Conservation (phyloP, 2,797 vertebrate genomes). For the Schizopygopsis malacanthus region DNA sequence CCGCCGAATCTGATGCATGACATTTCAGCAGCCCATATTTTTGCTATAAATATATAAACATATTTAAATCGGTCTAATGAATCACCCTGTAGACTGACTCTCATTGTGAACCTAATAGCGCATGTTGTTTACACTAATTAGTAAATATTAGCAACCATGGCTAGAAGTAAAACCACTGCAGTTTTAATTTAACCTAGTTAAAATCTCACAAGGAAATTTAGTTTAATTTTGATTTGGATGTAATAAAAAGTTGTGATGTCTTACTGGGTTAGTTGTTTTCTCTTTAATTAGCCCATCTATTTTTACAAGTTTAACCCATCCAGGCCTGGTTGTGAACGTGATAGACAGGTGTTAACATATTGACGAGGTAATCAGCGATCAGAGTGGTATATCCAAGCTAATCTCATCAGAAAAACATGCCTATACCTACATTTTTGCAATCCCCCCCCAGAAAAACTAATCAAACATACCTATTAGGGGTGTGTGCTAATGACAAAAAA, state of each 20-base stretch:
- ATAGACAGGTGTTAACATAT: background rate
- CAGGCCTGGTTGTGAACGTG: background rate
- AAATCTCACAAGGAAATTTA: background rate
- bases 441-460: too few relatives aligned
- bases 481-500: background rate
- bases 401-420: background rate
- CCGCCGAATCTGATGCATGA: background rate
- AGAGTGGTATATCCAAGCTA: background rate
- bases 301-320: background rate
- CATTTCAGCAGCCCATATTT: slow-evolving; percentile 18
- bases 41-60: slow-evolving; percentile 10
- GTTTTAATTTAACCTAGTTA: background rate
- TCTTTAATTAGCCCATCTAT: background rate
- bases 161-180: slow-evolving; percentile 6
- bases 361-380: background rate
- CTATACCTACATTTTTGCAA: background rate
- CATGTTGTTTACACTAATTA: slow-evolving; percentile 18
- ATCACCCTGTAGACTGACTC: slow-evolving; percentile 16
- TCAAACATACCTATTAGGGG: background rate
- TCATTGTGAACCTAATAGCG: background rate
- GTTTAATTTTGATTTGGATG: background rate
- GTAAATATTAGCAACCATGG: slow-evolving; percentile 15
- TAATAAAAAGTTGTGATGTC: background rate
- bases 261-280: background rate
- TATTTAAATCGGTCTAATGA: background rate